Evolutionary conservation across 2,113 vertebrate species (phyloP), one percentile per base, ranked within the genome.

Genomic region (Embiotoca jacksoni): DNA sequence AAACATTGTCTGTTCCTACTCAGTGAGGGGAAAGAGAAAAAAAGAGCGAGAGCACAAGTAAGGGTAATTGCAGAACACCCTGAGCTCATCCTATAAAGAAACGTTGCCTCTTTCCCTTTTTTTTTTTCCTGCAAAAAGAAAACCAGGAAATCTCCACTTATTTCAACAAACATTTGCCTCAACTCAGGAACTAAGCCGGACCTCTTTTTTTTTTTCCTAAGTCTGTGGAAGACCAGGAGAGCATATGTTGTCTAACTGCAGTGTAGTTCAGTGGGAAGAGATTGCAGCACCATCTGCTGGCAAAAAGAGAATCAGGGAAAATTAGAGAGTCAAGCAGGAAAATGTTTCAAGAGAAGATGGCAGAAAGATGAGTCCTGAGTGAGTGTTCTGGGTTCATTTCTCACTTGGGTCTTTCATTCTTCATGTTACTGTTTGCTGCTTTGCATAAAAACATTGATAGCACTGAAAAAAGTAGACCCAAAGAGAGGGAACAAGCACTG

Each of bases 121-220:
- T 66, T 66, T 63, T 69, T 70, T 52, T 47, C 52, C 56, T 80
- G 15, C 66, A 84, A 74, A 87, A 88, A 90, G 85, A 85, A 89
- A 90, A 91, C 56, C 86, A 97, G 95, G 95, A 96, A 97, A 96
- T 96, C 95, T 96, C 95, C 94, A 94, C 94, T 97, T 96, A 96
- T 97, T 96, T 95, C 93, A 94, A 94, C 95, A 96, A 96, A 96
- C 95, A 95, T 96, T 96, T 95, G 94, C 93, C 93, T 94, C 91
- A 92, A 93, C 90, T 92, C 93, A 94, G 91, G 91, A 95, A 94
- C 77, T 71, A 94, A 90, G 73, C 70, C 46, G 81, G 91, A 95
- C 85, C 92, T 93, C 58, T 78, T 94, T 91, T 47, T 69, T 87
- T 39, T 80, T 86, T 41, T 74, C 79, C 13, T 52, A 54, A 67